Evolutionary conservation across 2,888 invertebrate species (phyloP), one percentile per base, ranked within the genome.

Genomic region (Pecten maximus): DNA sequence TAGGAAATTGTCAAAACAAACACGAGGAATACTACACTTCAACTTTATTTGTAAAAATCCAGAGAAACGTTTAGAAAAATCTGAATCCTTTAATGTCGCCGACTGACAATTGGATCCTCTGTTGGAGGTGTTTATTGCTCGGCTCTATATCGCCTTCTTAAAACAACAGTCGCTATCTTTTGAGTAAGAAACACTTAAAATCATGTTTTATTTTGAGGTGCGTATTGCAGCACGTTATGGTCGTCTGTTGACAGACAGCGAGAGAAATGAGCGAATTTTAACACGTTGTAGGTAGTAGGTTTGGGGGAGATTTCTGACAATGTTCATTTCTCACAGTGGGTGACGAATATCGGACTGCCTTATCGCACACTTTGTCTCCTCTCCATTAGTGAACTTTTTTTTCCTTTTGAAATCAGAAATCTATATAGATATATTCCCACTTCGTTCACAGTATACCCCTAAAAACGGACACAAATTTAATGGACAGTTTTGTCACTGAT

Each of bases 121-220:
- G 35, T 19, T 8, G 12, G 35, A 74, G 35, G 74, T 74, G 74
- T 74, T 74, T 74, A 74, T 74, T 74, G 74, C 74, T 28, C 28
- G 35, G 35, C 35, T 74, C 28, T 8, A 74, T 74, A 28, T 74
- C 74, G 74, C 74, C 35, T 28, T 74, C 74, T 28, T 74, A 74
- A 74, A 74, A 74, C 74, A 74, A 74, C 74, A 74, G 74, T 74
- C 74, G 74, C 74, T 74, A 74, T 74, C 74, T 28, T 74, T 60
- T 12, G 28, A 74, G 35, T 74, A 74, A 74, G 74, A 74, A 74
- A 74, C 74, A 28, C 74, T 74, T 74, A 74, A 74, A 60, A 74
- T 74, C 35, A 28, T 74, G 74, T 74, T 74, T 74, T 74, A 74
- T 74, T 74, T 28, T 28, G 35, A 74, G 74, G 74, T 74, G 74